phyloP scores from a whole-genome alignment of 2,113 vertebrate genomes.

The Lota lota region DNA sequence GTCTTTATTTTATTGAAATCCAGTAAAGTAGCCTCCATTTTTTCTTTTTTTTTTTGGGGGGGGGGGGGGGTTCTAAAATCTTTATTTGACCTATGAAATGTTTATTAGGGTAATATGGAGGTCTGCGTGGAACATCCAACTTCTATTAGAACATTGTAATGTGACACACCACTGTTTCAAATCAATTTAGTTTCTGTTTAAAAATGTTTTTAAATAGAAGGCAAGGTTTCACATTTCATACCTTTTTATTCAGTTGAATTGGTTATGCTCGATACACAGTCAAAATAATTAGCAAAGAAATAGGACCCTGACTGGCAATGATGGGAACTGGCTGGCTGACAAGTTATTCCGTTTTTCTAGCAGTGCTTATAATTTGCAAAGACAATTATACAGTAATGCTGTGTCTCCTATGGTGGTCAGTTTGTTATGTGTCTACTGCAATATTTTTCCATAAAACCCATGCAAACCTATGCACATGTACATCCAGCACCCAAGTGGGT shows the following conservation, averaged over 20 bases:
- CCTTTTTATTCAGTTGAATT: slow-evolving; percentile 7
- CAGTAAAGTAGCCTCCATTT: neutral
- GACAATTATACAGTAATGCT: no score
- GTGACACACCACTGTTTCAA: neutral
- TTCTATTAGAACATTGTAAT: neutral
- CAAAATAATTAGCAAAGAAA: neutral
- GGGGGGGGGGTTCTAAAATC: neutral
- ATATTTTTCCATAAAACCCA: no score
- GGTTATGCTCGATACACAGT: slow-evolving; percentile 1
- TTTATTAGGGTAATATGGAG: neutral
- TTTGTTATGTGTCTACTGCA: no score
- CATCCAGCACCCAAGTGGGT: no score
- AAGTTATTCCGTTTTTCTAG: no score
- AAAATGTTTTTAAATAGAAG: neutral
- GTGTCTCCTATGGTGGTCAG: no score
- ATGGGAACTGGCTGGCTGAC: neutral
- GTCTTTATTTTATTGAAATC: slow-evolving; percentile 1
- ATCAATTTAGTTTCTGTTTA: neutral
- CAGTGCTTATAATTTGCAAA: no score
- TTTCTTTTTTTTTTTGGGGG: neutral
- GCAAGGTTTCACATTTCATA: neutral
- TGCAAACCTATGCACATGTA: no score
- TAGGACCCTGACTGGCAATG: neutral
- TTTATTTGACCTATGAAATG: neutral
- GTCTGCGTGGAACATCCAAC: neutral